Conservation (phyloP, 2,888 invertebrate genomes). For the Tortrix viridana region DNA sequence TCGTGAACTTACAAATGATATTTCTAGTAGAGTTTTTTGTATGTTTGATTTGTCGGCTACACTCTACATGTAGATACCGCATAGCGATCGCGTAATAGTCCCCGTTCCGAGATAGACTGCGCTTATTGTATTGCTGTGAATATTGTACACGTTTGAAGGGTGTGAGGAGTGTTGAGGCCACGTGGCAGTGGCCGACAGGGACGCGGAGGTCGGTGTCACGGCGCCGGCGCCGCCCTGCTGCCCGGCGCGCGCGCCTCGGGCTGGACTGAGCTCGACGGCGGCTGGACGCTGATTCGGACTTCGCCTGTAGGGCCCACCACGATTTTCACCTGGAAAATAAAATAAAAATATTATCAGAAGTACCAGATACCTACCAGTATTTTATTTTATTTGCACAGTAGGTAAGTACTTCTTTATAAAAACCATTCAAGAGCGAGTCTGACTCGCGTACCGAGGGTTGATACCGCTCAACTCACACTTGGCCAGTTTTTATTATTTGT, state of each 20-base stretch:
- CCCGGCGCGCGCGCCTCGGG: constrained; percentile 40
- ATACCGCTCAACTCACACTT: too few species aligned
- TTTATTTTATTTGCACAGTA: neutral
- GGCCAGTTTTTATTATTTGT: too few species aligned
- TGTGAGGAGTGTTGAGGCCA: too few species aligned
- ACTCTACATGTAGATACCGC: neutral
- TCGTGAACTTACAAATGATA: constrained; percentile 6
- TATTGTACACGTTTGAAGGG: neutral
- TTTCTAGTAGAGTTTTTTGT: constrained; percentile 1
- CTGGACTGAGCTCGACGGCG: constrained; percentile 50
- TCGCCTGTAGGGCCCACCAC: constrained; percentile 70
- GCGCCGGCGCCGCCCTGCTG: constrained; percentile 35
- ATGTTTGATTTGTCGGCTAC: constrained; percentile 13
- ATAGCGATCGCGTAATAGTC: neutral
- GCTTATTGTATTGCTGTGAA: too few species aligned
- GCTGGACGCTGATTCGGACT: constrained; percentile 66
- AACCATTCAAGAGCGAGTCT: too few species aligned
- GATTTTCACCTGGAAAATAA: constrained; percentile 74
- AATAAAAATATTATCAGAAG: neutral
- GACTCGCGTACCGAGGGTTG: too few species aligned
- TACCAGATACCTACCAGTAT: too few species aligned
- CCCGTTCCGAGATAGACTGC: constrained; percentile 1
- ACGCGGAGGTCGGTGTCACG: constrained; percentile 26
- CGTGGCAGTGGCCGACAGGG: too few species aligned
- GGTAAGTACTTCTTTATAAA: neutral